Conservation (phyloP, 2,797 vertebrate species). For the Merluccius polli region DNA sequence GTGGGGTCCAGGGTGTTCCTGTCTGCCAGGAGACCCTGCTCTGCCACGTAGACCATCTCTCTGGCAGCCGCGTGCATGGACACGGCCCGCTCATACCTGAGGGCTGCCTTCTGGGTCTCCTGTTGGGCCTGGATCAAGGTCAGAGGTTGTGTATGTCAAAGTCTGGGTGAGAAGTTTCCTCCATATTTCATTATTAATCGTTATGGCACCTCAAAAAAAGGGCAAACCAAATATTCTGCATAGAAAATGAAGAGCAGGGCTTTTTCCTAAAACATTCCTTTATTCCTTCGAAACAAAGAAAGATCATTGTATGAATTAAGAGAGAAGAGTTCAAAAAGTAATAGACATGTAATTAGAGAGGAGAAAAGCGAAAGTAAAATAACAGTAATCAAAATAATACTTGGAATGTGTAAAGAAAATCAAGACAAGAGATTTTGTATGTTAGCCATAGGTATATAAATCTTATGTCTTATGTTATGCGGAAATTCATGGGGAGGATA, state of each 20-base stretch:
- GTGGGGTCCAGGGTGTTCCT: constrained; percentile 89
- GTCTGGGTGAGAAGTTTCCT: not conserved
- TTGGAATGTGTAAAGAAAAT: not conserved
- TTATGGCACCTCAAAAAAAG: not conserved
- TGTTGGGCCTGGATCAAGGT: constrained; percentile 80
- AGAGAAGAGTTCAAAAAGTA: not conserved
- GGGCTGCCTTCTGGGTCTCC: constrained; percentile 87
- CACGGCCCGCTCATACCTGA: constrained; percentile 86
- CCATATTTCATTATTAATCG: not conserved
- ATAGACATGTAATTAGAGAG: too few species aligned
- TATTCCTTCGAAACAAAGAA: not conserved
- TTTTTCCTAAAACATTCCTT: not conserved
- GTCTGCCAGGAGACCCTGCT: constrained; percentile 88
- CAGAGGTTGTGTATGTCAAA: not conserved
- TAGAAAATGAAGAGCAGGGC: not conserved
- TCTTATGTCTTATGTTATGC: constrained; percentile 11
- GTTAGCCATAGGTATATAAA: not conserved
- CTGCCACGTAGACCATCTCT: constrained; percentile 92
- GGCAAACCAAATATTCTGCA: not conserved
- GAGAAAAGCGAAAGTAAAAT: too few species aligned
- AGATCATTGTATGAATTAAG: not conserved
- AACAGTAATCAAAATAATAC: too few species aligned
- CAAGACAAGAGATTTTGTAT: not conserved
- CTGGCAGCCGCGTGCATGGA: constrained; percentile 90
- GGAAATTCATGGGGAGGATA: constrained; percentile 15